Base-by-base conservation (phyloP, 2,797 vertebrate species). In the Lerista edwardsae region DNA sequence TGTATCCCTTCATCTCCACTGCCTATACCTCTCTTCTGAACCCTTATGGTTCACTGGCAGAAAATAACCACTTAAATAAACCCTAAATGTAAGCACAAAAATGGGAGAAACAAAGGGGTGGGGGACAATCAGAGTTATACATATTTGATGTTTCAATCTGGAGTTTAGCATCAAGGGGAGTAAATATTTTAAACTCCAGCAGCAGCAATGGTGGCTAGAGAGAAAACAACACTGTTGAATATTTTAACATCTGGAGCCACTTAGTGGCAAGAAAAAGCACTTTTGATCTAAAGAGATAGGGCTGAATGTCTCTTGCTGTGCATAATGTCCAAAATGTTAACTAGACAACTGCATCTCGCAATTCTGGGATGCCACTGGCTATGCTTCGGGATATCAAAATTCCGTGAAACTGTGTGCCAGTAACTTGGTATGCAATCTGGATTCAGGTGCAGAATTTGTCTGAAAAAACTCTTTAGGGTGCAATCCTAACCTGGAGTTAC, bases 231-330 rank as follows among this genome's bases (percentile, higher is more conserved):
- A 90, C 93, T 91, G 71, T 93, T 94, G 92, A 95, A 93, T 94
- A 95, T 95, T 96, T 95, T 93, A 95, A 93, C 92, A 92, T 91
- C 91, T 91, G 93, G 94, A 95, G 85, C 91, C 93, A 94, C 92
- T 96, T 94, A 94, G 92, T 91, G 92, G 93, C 69, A 90, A 91
- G 82, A 87, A 84, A 92, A 94, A 93, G 72, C 85, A 88, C 87
- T 92, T 92, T 77, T 72, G 73, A 82, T 81, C 65, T 82, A 62
- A 6, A 84, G 79, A 71, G 68, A 57, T 62, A 87, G 86, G 80
- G 88, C 82, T 84, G 68, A 57, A 83, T 90, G 90, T 85, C 68
- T 79, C 65, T 15, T 77, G 67, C 74, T 79, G 74, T 74, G 44
- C 61, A 75, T 77, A 84, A 85, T 55, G 74, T 29, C 65, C 41